Percentiles rank a stretch among this genome's conserved stretches.
Evolutionary conservation across 2,113 vertebrate genomes (phyloP).

Genomic region (Brienomyrus longianalis): DNA sequence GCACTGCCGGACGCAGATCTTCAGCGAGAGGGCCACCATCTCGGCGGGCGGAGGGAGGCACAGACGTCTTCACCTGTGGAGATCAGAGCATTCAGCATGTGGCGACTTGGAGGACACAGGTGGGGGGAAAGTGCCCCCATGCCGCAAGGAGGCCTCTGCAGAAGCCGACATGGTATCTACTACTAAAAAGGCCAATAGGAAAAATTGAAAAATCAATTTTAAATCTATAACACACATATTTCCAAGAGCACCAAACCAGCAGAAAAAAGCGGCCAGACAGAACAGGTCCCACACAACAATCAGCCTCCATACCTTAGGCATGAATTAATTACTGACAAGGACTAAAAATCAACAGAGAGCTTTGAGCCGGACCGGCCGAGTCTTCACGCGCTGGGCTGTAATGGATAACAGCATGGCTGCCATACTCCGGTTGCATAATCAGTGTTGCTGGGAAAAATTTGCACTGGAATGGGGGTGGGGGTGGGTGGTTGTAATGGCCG

Average conservation of each 20-base stretch:
- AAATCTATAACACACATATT: neutral
- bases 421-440: neutral
- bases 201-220: neutral
- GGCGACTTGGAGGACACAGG: neutral
- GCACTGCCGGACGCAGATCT: constrained; percentile 98
- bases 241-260: neutral
- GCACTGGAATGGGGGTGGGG: neutral
- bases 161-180: neutral
- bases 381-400: neutral
- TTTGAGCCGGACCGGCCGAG: neutral
- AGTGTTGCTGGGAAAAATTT: neutral
- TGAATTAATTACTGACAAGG: neutral
- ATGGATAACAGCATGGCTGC: neutral
- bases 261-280: neutral
- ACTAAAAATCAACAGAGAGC: neutral
- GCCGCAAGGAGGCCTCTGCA: neutral
- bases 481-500: neutral
- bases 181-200: neutral
- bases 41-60: constrained; percentile 45
- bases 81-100: constrained; percentile 26
- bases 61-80: constrained; percentile 40
- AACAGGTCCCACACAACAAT: neutral
- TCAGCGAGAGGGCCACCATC: constrained; percentile 94
- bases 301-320: neutral
- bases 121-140: constrained; percentile 21